Base-by-base conservation (phyloP, 1,140 invertebrate genomes). In the Aphidius gifuensis region DNA sequence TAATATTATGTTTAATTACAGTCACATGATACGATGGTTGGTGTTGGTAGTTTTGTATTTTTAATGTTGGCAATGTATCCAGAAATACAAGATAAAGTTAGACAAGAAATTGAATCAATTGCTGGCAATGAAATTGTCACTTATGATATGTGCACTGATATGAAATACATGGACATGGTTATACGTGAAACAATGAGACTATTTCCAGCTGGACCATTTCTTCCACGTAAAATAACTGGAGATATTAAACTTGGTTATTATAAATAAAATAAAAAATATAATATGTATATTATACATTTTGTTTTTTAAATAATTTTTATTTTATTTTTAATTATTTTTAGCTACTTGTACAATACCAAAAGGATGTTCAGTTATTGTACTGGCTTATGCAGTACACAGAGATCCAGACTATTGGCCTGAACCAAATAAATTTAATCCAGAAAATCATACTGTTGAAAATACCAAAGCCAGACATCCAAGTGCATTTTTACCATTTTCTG, bases 351-450 rank as follows among this genome's bases (percentile, higher is more conserved):
- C 64, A 1, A 44, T 69, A 42, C 66, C 66, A 6, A 60, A 69
- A 39, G 68, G 68, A 11, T 64, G 64, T 50, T 64, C 61, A 0
- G 32, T 69, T 5, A 21, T 66, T 4, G 50, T 67, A 60, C 40
- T 60, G 0, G 53, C 62, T 5, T 67, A 54, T 54, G 40, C 54
- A 9, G 64, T 61, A 38, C 89, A 92, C 69, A 79, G 85, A 51
- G 81, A 87, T 70, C 74, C 80, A 8, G 74, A 82, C 5, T 76
- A 80, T 58, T 92, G 84, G 70, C 80, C 83, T 4, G 79, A 91
- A 53, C 89, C 90, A 0, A 83, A 88, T 49, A 77, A 79, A 54
- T 92, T 90, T 69, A 77, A 88, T 74, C 90, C 90, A 0, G 87
- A 90, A 55, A 74, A 88, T 61, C 91, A 90, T 74, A 70, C 83